A percentile compares a stretch with the other conserved stretches of the same genome.
Evolutionary conservation across 2,113 vertebrate genomes (phyloP).

Genomic region (Gymnorhina tibicen): DNA sequence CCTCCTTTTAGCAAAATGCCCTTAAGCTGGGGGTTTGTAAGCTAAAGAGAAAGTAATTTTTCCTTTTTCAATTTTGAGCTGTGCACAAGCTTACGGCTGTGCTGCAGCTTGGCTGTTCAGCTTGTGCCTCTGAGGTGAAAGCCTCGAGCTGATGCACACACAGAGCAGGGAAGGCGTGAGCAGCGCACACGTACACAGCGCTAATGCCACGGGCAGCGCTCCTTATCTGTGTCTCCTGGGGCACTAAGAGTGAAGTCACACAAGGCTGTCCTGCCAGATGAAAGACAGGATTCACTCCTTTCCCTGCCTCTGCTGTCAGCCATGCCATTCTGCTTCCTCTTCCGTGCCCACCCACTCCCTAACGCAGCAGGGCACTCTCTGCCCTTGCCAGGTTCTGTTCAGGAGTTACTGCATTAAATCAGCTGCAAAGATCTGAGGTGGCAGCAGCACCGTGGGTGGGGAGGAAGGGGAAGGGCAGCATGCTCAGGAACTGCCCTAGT

Average conservation of each 20-base stretch:
- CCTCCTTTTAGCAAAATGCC: not conserved
- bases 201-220: not conserved
- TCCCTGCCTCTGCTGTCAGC: not conserved
- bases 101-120: not conserved
- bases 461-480: not conserved
- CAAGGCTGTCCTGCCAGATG: not conserved
- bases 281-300: not conserved
- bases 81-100: rapidly evolving
- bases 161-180: rapidly evolving
- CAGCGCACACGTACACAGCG: rapidly evolving
- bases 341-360: not conserved
- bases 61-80: not conserved
- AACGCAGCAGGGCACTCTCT: not conserved
- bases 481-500: not conserved
- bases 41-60: not conserved
- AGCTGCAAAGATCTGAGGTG: not conserved
- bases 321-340: rapidly evolving
- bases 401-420: not conserved
- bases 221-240: not conserved
- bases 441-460: not conserved
- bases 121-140: rapidly evolving
- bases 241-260: not conserved
- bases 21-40: not conserved
- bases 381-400: not conserved
- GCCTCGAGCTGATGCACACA: not conserved